A percentile compares a stretch with the other conserved stretches of the same genome.
Conservation (phyloP, 2,888 invertebrate species). For the Macrophya alboannulata region DNA sequence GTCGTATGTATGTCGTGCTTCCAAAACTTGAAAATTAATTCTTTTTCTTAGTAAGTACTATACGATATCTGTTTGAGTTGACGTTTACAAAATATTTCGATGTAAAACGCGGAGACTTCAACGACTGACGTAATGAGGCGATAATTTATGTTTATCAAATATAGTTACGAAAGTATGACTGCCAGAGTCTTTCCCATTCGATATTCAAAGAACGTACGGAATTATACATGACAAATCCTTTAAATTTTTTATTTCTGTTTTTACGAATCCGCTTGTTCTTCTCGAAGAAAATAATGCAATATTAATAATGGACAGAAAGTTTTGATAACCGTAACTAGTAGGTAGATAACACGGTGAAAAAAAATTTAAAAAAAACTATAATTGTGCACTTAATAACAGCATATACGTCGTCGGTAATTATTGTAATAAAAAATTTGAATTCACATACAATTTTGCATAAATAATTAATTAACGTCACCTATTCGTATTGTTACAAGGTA, state of each 20-base stretch:
- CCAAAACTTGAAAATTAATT: no score
- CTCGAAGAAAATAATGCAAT: not conserved
- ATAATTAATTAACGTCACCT: not conserved
- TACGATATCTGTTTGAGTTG: no score
- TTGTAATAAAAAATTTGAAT: not conserved
- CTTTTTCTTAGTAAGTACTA: no score
- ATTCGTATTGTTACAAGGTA: not conserved
- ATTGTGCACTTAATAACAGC: not conserved
- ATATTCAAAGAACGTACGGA: not conserved
- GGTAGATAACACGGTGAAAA: not conserved
- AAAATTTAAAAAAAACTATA: not conserved
- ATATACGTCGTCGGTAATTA: not conserved
- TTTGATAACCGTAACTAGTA: not conserved
- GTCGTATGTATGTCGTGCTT: no score
- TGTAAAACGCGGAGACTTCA: conserved; percentile 17
- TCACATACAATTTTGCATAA: not conserved
- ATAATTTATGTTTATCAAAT: conserved; percentile 11
- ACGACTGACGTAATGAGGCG: not conserved
- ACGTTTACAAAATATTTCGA: not conserved
- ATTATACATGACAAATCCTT: not conserved
- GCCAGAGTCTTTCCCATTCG: not conserved
- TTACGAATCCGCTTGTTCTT: not conserved
- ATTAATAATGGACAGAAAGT: not conserved
- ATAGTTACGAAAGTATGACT: not conserved
- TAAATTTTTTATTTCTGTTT: not conserved